Percentiles rank a stretch among this genome's conserved stretches.
These are phyloP conservation scores for Drosophila ambigua DNA, from an alignment of 1,140 invertebrate genomes.

Conservation along the genomic window DNA sequence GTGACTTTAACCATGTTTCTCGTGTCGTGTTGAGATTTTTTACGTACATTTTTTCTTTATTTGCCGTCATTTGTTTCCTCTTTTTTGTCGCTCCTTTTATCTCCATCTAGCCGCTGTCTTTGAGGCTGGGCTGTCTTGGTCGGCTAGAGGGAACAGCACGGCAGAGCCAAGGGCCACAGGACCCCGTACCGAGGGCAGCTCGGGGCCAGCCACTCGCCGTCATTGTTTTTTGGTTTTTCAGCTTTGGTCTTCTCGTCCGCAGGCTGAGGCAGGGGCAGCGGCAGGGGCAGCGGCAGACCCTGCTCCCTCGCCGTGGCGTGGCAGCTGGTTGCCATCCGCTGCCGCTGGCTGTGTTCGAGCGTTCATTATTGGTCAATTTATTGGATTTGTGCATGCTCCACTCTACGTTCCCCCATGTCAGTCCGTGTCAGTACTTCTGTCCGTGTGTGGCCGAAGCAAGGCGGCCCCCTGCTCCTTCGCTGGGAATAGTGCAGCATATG, in stretches of 20 bases:
- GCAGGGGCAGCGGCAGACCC: too few species aligned
- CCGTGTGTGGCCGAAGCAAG: background rate
- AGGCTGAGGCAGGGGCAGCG: too few species aligned
- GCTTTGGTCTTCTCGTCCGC: conserved; percentile 40
- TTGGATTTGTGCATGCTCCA: conserved; percentile 77
- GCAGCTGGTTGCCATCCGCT: background rate
- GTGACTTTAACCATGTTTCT: conserved; percentile 30
- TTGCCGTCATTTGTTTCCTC: conserved; percentile 13
- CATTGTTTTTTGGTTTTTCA: conserved; percentile 81
- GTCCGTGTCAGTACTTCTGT: background rate
- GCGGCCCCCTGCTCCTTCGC: background rate
- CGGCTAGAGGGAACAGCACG: conserved; percentile 18
- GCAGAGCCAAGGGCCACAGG: conserved; percentile 23
- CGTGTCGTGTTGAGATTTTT: conserved; percentile 45
- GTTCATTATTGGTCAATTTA: conserved; percentile 83
- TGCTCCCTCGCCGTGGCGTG: too few species aligned
- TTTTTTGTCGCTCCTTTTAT: conserved; percentile 14
- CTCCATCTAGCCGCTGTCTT: conserved; percentile 43
- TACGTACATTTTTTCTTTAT: conserved; percentile 25
- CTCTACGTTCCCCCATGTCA: conserved; percentile 4
- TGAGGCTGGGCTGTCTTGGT: conserved; percentile 52
- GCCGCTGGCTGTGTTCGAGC: conserved; percentile 62
- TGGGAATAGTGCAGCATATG: conserved; percentile 61
- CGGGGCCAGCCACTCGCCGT: conserved; percentile 55
- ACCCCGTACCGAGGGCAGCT: conserved; percentile 3